Percentiles rank a stretch among this genome's conserved stretches.
phyloP scores from a whole-genome alignment of 2,797 vertebrate genomes.

The Chrysocyon brachyurus region DNA sequence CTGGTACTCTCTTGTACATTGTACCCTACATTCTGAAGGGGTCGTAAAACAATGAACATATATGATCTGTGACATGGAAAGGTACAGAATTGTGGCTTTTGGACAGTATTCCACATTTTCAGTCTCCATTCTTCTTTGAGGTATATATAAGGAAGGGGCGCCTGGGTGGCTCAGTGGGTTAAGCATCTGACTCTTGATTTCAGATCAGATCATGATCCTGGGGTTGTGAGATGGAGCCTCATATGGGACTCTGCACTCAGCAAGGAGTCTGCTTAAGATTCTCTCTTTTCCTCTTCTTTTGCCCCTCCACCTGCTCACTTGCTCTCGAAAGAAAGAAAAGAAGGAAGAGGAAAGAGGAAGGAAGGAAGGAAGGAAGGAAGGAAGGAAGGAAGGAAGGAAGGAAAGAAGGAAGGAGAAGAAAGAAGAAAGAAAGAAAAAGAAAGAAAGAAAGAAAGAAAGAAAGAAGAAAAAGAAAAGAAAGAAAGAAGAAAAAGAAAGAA shows the following conservation, averaged over 20 bases:
- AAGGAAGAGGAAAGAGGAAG: too few species aligned
- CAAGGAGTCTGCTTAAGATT: not conserved
- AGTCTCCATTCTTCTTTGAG: slow-evolving; percentile 20
- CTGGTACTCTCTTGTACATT: not conserved
- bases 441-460: too few species aligned
- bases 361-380: too few species aligned
- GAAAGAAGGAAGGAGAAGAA: too few species aligned
- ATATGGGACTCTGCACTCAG: not conserved
- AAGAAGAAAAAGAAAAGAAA: too few species aligned
- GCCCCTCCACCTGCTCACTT: not conserved
- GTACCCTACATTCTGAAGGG: not conserved
- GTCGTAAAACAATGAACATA: not conserved
- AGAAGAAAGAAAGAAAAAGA: too few species aligned
- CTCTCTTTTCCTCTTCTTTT: not conserved
- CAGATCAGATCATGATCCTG: not conserved
- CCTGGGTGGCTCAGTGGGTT: not conserved
- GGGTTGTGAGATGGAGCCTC: not conserved
- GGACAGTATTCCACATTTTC: not conserved
- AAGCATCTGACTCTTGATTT: not conserved
- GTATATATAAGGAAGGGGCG: not conserved
- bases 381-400: too few species aligned
- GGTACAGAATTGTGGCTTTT: not conserved
- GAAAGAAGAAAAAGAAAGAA: too few species aligned
- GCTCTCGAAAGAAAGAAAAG: too few species aligned
- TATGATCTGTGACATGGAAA: not conserved